A percentile compares a stretch with the other conserved stretches of the same genome.
Evolutionary conservation across 53 echinoderm and acorn worm species (phyloP).

Genomic region (Hippasteria phrygiana): DNA sequence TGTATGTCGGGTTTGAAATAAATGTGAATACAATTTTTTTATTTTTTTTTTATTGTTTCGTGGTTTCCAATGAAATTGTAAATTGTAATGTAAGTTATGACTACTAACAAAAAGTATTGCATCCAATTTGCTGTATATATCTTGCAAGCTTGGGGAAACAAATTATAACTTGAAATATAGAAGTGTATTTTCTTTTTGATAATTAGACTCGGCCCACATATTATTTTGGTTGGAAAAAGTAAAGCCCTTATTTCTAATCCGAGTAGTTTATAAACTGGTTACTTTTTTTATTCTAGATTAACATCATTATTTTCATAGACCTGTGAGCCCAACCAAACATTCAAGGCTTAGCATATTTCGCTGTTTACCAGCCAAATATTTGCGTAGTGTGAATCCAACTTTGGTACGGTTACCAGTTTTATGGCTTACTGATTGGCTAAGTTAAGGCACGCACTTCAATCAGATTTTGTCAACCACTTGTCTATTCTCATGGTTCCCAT

Average conservation of each 20-base stretch:
- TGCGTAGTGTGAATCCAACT: too few species aligned
- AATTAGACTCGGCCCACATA: not conserved
- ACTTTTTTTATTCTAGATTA: not conserved
- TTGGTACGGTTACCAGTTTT: too few species aligned
- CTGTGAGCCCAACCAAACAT: not conserved
- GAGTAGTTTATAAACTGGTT: not conserved
- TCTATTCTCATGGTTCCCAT: too few species aligned
- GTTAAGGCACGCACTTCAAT: too few species aligned
- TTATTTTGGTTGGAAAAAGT: not conserved
- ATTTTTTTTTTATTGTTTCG: conserved; percentile 60
- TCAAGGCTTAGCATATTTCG: not conserved
- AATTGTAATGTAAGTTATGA: conserved; percentile 45
- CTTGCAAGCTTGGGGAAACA: conserved; percentile 2
- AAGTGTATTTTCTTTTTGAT: conserved; percentile 4
- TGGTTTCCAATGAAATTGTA: conserved; percentile 40
- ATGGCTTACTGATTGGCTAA: too few species aligned
- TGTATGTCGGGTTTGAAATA: conserved; percentile 5
- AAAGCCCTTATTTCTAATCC: not conserved
- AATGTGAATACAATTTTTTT: conserved; percentile 61
- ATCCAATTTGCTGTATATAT: conserved; percentile 44
- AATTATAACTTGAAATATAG: not conserved
- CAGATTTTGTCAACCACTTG: too few species aligned
- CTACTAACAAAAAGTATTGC: conserved; percentile 43
- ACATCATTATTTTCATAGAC: not conserved
- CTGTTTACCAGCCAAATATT: not conserved